phyloP scores from a whole-genome alignment of 2,797 vertebrate species.

The Sus cebifrons region DNA sequence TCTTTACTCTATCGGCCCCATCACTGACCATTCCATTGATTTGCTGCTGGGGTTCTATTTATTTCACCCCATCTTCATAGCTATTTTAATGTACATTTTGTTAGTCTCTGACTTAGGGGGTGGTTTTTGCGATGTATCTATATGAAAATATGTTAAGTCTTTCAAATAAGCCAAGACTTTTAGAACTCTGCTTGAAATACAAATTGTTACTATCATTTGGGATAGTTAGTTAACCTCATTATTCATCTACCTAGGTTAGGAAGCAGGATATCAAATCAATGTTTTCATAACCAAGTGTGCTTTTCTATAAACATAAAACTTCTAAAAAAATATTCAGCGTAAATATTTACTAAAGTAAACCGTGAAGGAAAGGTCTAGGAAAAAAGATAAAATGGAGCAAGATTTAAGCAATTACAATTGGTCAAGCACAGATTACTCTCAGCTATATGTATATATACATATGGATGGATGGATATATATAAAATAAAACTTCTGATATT shows the following conservation, averaged over 20 bases:
- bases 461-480: not conserved
- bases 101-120: not conserved
- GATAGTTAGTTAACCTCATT: not conserved
- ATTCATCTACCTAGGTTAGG: not conserved
- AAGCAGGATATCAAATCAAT: slow-evolving; percentile 15
- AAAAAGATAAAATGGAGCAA: not conserved
- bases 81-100: not conserved
- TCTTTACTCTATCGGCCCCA: not conserved
- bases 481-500: not conserved
- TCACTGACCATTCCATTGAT: rapidly evolving
- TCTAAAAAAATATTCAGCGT: slow-evolving; percentile 28
- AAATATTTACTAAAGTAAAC: slow-evolving; percentile 1
- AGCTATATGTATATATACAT: not conserved
- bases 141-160: not conserved
- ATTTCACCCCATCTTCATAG: not conserved
- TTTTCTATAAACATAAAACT: slow-evolving; percentile 45
- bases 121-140: not conserved
- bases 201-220: not conserved
- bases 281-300: not conserved
- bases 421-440: not conserved
- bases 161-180: not conserved
- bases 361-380: not conserved
- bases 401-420: slow-evolving; percentile 1
- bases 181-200: slow-evolving; percentile 37
- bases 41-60: not conserved